phyloP scores from a whole-genome alignment of 2,113 vertebrate species.

The Dasyprocta punctata region DNA sequence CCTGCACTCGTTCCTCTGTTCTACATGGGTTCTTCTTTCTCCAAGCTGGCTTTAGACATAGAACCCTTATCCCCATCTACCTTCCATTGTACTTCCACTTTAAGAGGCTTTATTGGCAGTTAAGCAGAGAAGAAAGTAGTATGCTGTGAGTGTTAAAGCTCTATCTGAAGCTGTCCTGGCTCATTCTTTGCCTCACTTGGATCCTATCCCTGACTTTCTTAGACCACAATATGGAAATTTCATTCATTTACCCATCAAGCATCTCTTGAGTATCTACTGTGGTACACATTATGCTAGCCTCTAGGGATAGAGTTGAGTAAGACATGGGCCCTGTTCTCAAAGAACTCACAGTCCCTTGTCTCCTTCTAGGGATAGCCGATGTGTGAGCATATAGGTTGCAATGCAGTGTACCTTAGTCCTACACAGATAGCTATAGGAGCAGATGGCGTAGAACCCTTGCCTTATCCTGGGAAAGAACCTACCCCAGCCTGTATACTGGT shows the following conservation, averaged over 20 bases:
- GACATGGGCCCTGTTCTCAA: neutral
- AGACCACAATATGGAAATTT: neutral
- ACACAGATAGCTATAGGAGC: neutral
- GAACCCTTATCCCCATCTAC: neutral
- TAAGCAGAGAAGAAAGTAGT: neutral
- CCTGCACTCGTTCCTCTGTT: neutral
- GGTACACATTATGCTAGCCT: neutral
- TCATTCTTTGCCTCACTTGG: neutral
- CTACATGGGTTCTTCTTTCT: neutral
- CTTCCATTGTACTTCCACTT: neutral
- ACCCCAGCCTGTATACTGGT: neutral
- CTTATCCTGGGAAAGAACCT: neutral
- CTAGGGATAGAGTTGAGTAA: neutral
- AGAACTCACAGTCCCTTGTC: neutral
- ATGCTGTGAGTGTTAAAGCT: neutral
- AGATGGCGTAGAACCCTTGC: neutral
- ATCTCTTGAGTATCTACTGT: constrained; percentile 11
- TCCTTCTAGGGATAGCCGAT: neutral
- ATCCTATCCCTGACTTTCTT: neutral
- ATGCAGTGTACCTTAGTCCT: neutral
- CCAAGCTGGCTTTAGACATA: neutral
- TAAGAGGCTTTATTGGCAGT: neutral
- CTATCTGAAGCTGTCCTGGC: neutral
- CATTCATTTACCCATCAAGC: neutral
- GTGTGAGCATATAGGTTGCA: neutral